These are phyloP conservation scores for Sphaerophoria taeniata DNA, from an alignment of 2,888 invertebrate genomes.

Conservation along the genomic window DNA sequence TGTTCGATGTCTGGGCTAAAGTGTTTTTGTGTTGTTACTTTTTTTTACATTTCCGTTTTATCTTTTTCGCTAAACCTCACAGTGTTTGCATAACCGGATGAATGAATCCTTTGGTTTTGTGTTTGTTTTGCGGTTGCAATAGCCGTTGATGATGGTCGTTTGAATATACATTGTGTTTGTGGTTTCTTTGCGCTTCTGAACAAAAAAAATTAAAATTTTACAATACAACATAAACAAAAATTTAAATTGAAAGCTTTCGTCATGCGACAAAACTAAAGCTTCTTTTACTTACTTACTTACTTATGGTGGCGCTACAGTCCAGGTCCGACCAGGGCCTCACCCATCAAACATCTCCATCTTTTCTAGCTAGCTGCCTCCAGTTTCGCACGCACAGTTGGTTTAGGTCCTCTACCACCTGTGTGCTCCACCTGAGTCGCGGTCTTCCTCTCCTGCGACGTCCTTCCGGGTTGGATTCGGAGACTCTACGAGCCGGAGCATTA, in stretches of 20 bases:
- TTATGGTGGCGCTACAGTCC: no score
- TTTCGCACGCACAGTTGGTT: no score
- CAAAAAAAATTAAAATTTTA: not conserved
- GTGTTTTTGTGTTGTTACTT: not conserved
- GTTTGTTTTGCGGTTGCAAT: constrained; percentile 5
- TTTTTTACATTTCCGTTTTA: not conserved
- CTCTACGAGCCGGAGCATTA: no score
- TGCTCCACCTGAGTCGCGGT: no score
- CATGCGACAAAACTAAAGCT: constrained; percentile 18
- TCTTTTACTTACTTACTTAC: no score
- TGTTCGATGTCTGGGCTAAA: constrained; percentile 3
- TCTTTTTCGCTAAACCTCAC: not conserved
- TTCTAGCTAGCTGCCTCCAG: no score
- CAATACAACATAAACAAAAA: not conserved
- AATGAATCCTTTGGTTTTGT: constrained; percentile 39
- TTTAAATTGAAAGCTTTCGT: constrained; percentile 1
- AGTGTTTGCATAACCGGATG: constrained; percentile 48
- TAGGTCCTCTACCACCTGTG: no score
- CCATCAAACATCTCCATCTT: no score
- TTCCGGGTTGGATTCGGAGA: no score
- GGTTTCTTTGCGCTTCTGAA: not conserved
- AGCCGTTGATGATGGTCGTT: constrained; percentile 19
- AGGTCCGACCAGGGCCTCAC: no score
- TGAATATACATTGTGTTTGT: constrained; percentile 49
- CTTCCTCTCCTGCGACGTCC: no score